Evolutionary conservation across 2,888 invertebrate species (phyloP), one percentile per base, ranked within the genome.

Genomic region (Syrphus vitripennis): DNA sequence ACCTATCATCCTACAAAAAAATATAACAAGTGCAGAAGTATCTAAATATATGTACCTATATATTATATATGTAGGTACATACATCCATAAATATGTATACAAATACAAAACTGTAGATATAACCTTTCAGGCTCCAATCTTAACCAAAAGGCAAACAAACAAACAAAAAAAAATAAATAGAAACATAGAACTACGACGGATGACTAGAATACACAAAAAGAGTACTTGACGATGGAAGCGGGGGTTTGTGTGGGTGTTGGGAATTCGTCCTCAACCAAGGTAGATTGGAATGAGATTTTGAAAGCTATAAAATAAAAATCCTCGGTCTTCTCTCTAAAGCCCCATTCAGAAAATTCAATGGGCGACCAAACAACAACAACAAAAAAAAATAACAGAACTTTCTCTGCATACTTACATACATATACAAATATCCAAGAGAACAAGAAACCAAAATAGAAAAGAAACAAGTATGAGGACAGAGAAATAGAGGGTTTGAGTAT

Each of bases 311-410:
- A 21, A 4, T 34, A 50, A 71, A 34, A 57, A 74, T 74, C 63
- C 53, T 63, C 59, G 26, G 70, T 80, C 84, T 61, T 67, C 34
- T 61, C 57, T 67, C 42, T n/a, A 50, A 50, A 76, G 61, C 76
- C n/a, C n/a, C 80, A 84, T 84, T 84, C 84, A 84, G 76, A 72
- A 80, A 80, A 84, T 78, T 80, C 80, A 76, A 83, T 71, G 83
- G 79, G 75, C 74, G 63, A 72, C 80, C 80, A 72, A 84, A 80
- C 76, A 57, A 76, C 48, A 80, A 34, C 24, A 26, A 50, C 9
- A 9, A 10, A 9, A 34, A 70, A 10, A 48, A 19, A 69, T 24
- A 76, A 72, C 71, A 76, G 72, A 80, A 61, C 79, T 83, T 83
- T 72, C 72, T 69, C 83, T 67, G 12, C 29, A 67, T 40, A 55